A percentile compares a stretch with the other conserved stretches of the same genome.
These are phyloP conservation scores for Lithophane ornitopus DNA, from an alignment of 2,888 invertebrate genomes.

Conservation along the genomic window DNA sequence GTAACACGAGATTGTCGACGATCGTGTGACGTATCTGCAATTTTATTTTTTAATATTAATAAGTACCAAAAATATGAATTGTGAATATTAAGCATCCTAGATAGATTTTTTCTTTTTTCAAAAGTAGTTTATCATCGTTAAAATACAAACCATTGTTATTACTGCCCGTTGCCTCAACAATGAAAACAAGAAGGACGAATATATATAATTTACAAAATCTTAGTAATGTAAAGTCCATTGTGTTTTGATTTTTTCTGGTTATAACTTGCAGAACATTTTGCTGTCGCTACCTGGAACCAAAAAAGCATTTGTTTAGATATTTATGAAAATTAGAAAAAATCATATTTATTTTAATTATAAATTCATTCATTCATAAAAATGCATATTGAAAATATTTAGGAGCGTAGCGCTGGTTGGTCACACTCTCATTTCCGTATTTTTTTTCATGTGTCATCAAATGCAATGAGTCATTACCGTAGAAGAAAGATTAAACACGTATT, in stretches of 20 bases:
- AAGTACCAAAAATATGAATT: background rate
- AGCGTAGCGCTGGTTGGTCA: background rate
- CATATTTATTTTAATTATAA: background rate
- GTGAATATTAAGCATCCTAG: background rate
- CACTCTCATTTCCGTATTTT: background rate
- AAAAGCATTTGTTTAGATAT: background rate
- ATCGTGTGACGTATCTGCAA: slow-evolving; percentile 69
- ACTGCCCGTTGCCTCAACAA: slow-evolving; percentile 49
- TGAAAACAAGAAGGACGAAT: slow-evolving; percentile 60
- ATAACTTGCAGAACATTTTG: slow-evolving; percentile 53
- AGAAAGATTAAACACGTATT: slow-evolving; percentile 45
- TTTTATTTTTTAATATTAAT: slow-evolving; percentile 19
- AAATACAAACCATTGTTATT: slow-evolving; percentile 64
- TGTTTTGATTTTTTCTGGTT: slow-evolving; percentile 28
- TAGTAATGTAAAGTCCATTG: slow-evolving; percentile 60
- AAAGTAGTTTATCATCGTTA: no score
- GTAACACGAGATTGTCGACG: slow-evolving; percentile 71
- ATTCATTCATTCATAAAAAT: background rate
- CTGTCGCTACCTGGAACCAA: slow-evolving; percentile 53
- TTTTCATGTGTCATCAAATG: background rate
- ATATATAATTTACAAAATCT: slow-evolving; percentile 49
- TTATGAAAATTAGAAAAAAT: background rate
- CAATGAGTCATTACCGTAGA: slow-evolving; percentile 16
- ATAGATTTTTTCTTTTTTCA: background rate
- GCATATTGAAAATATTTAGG: background rate